phyloP scores from a whole-genome alignment of 2,888 invertebrate genomes.

The Zygogramma bicolorata region DNA sequence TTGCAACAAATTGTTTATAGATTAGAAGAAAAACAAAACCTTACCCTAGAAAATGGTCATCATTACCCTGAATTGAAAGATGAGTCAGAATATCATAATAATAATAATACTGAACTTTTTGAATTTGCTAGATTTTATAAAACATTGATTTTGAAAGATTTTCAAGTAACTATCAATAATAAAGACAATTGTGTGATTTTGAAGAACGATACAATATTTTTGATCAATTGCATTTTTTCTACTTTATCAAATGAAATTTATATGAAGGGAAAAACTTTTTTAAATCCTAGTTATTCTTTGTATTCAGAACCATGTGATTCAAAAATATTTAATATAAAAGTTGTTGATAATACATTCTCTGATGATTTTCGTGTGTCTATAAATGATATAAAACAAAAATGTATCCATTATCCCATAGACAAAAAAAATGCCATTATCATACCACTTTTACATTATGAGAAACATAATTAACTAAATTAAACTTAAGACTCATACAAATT shows the following conservation, averaged over 20 bases:
- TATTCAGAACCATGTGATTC: conserved; percentile 12
- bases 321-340: conserved; percentile 1
- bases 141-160: not conserved
- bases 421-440: conserved; percentile 12
- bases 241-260: conserved; percentile 15
- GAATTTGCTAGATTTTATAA: not conserved
- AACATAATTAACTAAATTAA: too few relatives aligned
- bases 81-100: conserved; percentile 16
- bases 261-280: conserved; percentile 15
- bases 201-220: not conserved
- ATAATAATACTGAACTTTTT: too few relatives aligned
- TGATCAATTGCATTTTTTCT: conserved; percentile 3
- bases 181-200: too few relatives aligned
- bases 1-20: conserved; percentile 19
- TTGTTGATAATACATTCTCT: not conserved
- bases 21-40: conserved; percentile 17
- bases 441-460: conserved; percentile 13
- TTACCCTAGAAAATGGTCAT: not conserved
- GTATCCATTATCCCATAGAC: conserved; percentile 8
- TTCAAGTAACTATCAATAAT: not conserved
- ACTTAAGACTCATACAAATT: not conserved
- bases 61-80: conserved; percentile 3
- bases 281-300: conserved; percentile 12
- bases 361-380: not conserved
- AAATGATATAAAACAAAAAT: conserved; percentile 15